Evolutionary conservation across 1,140 invertebrate species (phyloP), one percentile per base, ranked within the genome.

Genomic region (Episyrphus balteatus): DNA sequence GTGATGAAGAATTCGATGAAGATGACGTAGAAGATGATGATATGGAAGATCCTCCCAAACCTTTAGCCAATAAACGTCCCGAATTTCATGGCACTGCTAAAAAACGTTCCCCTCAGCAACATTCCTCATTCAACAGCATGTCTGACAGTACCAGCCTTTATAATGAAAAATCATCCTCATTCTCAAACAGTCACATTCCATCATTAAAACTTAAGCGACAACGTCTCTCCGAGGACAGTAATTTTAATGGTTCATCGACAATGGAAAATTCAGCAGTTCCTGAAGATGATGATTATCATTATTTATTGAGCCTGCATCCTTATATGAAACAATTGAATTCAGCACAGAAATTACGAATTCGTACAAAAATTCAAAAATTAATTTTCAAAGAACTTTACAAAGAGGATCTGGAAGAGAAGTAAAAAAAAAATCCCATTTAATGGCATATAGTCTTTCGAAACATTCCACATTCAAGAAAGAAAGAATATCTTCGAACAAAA

Each of bases 301-400:
- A 68, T 32, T 53, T 68, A 48, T 53, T 68, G 9, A 66, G 62
- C 34, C 52, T 68, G 31, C 62, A 68, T 54, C 66, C 66, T 6
- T 68, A 64, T 41, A 66, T 68, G 62, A 66, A 61, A 37, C 62
- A 67, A 37, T 42, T 68, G 44, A 66, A 55, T 34, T 56, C 62
- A 12, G 56, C 65, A 9, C 65, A 68, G 34, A 68, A 68, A 44
- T 44, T 68, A 39, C 58, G 61, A 32, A 63, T 66, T 45, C 59
- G 66, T 48, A 68, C 61, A 44, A 67, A 66, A 56, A 67, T 68
- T 54, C 66, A 68, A 58, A 68, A 68, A 47, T 52, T 68, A 48
- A 67, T 68, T 19, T 68, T 68, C 30, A 68, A 68, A 44, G 66
- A 68, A 51, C 58, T 68, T 32, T 68, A 68, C 51, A 65, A 67